Percentiles rank a stretch among this genome's conserved stretches.
phyloP scores from a whole-genome alignment of 2,797 vertebrate species.

The Hydrocynus forskahlii region DNA sequence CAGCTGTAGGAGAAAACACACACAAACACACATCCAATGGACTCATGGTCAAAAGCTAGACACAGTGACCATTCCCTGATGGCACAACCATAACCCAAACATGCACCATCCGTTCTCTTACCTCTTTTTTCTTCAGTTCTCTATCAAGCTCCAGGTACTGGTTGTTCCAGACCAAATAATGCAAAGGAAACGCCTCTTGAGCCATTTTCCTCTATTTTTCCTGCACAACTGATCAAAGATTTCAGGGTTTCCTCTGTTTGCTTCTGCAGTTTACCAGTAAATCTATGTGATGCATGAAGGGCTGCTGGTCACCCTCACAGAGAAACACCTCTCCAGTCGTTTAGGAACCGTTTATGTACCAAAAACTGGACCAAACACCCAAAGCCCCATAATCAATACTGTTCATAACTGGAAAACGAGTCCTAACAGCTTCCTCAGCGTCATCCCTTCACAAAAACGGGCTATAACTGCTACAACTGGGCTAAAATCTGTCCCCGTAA shows the following conservation, averaged over 20 bases:
- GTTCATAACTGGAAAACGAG: not conserved
- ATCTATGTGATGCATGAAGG: slow-evolving; percentile 33
- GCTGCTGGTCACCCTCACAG: not conserved
- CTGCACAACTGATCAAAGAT: not conserved
- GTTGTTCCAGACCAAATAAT: slow-evolving; percentile 92
- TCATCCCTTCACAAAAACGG: not conserved
- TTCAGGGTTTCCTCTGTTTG: not conserved
- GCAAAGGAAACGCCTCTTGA: slow-evolving; percentile 85
- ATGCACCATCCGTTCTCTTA: slow-evolving; percentile 56
- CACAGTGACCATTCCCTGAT: not conserved
- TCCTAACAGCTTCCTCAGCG: slow-evolving; percentile 2
- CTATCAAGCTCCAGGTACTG: slow-evolving; percentile 89
- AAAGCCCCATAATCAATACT: slow-evolving; percentile 37
- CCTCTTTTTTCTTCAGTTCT: slow-evolving; percentile 87
- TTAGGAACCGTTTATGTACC: not conserved
- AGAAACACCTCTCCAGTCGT: not conserved
- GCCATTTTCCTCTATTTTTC: slow-evolving; percentile 68
- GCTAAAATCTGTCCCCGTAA: not conserved
- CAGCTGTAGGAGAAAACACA: slow-evolving; percentile 73
- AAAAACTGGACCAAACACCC: not conserved
- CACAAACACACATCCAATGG: slow-evolving; percentile 2
- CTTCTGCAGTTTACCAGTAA: not conserved
- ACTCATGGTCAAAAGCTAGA: slow-evolving; percentile 17
- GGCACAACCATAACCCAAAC: too few relatives aligned
- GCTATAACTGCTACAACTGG: not conserved